Evolutionary conservation across 2,888 invertebrate species (phyloP), one percentile per base, ranked within the genome.

Genomic region (Amphipoea lucens): DNA sequence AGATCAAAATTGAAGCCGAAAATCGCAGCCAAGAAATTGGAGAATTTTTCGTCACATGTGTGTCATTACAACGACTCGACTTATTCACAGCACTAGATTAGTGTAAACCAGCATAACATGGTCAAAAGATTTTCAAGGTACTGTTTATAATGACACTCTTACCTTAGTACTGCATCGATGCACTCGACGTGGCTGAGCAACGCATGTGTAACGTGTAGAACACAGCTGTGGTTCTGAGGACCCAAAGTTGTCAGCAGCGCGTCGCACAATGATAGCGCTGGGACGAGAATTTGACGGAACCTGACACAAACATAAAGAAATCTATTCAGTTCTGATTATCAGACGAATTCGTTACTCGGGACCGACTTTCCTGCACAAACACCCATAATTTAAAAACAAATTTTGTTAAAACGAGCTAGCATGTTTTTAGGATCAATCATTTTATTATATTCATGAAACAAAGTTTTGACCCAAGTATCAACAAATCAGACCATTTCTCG

Each of bases 211-310:
- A 99, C 98, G 96, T 99, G 99, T 14, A 98, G 96, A 23, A 98
- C 97, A 72, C 98, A 98, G 75, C 98, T 98, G 94, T 98, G 98
- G 96, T 99, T 99, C 89, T 98, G 98, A 0, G 98, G 97, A 51
- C 99, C 99, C 72, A 99, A 97, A 0, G 99, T 98, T 0, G 98
- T 98, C 42, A 99, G 97, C 69, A 99, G 95, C 20, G 98, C 98
- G 92, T 98, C 98, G 92, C 98, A 99, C 29, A 99, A 96, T 85
- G 98, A 97, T 81, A 99, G 95, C 40, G 98, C 98, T 0, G 99
- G 99, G 76, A 98, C 97, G 84, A 99, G 97, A 72, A 99, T 98
- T 92, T 98, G 98, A 68, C 98, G 98, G 95, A 98, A 99, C 70
- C 99, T 97, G 76, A 4, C 29, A 68, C 48, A 77, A 23, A 66